Conservation (phyloP, 2,113 vertebrate species). For the Percina caprodes region DNA sequence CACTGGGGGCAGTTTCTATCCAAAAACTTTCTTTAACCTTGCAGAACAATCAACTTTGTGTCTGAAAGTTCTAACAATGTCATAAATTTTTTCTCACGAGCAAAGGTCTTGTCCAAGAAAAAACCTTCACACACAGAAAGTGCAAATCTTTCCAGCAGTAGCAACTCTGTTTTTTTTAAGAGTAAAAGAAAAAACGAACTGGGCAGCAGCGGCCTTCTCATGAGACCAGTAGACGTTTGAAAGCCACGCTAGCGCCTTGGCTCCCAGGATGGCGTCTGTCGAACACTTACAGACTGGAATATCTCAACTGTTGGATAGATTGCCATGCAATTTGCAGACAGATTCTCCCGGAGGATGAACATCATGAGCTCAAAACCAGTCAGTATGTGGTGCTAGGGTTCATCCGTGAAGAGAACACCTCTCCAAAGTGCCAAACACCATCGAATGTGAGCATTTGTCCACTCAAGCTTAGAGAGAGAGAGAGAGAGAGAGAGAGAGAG, state of each 20-base stretch:
- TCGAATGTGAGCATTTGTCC: too few relatives aligned
- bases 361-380: neutral
- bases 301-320: neutral
- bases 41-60: slow-evolving; percentile 14
- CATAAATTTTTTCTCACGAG: slow-evolving; percentile 43
- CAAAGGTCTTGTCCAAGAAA: slow-evolving; percentile 35
- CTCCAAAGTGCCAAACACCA: too few relatives aligned
- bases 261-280: neutral
- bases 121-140: slow-evolving; percentile 6
- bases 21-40: slow-evolving; percentile 31
- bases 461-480: too few relatives aligned
- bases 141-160: slow-evolving; percentile 23
- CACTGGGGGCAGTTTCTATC: slow-evolving; percentile 14
- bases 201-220: neutral
- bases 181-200: neutral
- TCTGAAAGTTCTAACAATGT: slow-evolving; percentile 23
- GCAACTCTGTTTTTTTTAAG: slow-evolving; percentile 24
- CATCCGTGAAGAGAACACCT: too few relatives aligned
- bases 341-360: neutral
- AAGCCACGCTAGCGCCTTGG: neutral
- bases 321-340: neutral
- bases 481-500: too few relatives aligned
- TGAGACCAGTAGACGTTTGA: neutral
- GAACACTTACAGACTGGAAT: neutral
- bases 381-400: too few relatives aligned